Evolutionary conservation across 2,888 invertebrate species (phyloP), one percentile per base, ranked within the genome.

Genomic region (Drosophila lutescens): DNA sequence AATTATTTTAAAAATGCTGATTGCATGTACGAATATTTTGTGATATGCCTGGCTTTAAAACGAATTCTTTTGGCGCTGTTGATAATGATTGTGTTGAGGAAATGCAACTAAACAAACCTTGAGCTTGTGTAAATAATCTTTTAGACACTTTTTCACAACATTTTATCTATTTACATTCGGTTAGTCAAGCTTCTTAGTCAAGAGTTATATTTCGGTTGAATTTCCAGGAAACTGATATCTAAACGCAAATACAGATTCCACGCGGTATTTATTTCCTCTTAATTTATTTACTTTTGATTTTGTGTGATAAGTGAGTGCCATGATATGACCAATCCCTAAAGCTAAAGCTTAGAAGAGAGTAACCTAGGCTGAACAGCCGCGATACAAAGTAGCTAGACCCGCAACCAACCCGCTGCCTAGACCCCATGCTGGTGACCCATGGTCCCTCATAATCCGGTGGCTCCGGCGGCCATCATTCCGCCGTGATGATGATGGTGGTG

Each of bases 361-460:
- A 61, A 49, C 49, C 61, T 63, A 61, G 40, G n/a, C 49, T 26
- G 61, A 61, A 63, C 34, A 49, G 61, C 56, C 44, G 46, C 46
- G 44, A 36, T 46, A 46, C 2, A 46, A 78, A 67, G 61, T 46
- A 80, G 74, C 61, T 67, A 49, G 50, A 34, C 61, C 61, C 58
- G 54, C 79, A 72, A 69, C 61, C 53, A 23, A 62, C 36, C 58
- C 59, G 54, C 61, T 62, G 65, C 65, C 49, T 59, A 47, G 30
- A 49, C 53, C 13, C 46, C 43, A 32, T 46, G n/a, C n/a, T n/a
- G 26, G 3, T 6, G 26, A 30, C 30, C 30, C 30, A 7, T 34
- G 12, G 12, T n/a, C 50, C 20, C 86, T 91, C 91, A 92, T 91
- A 92, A 91, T n/a, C 92, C 91, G 17, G 92, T 92, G 59, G 92